Evolutionary conservation across 2,888 invertebrate species (phyloP), one percentile per base, ranked within the genome.

Genomic region (Cryptus viduatorius): DNA sequence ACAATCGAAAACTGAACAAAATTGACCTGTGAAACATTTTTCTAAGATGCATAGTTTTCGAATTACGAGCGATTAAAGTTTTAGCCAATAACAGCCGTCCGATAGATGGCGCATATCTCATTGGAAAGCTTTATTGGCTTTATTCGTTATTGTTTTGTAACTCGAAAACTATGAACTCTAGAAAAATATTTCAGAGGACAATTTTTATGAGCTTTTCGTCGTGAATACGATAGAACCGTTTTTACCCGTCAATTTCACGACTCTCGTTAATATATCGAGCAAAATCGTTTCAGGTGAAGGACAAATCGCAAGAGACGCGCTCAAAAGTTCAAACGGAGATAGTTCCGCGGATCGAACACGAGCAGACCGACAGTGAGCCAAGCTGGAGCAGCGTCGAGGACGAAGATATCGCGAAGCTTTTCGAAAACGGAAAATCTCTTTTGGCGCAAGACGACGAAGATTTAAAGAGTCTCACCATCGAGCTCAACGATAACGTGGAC

Each of bases 331-430:
- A 46, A 24, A 42, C 8, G 56, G 65, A 80, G 19, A 65, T 37
- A 5, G 24, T 53, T 16, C 53, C 56, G 46, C 84, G 78, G 29
- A 86, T 86, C 42, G 87, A 86, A 56, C 83, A 82, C 7, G 88
- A 90, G 42, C 87, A 68, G 0, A 92, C 91, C 85, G 91, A 89
- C 64, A 91, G 90, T 81, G 91, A 90, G 8, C 87, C 87, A 7
- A 91, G 91, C 81, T 92, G 92, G 91, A 91, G 91, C 86, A 90
- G 91, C 86, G 88, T 89, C n/a, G 92, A 92, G 37, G 89, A 89
- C 50, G 89, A 90, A 31, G 79, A 84, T 31, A 68, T 46, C 8
- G 64, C 10, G 8, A 69, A 79, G 72, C 29, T 77, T 46, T 19
- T 71, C 50, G 84, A 78, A 69, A 78, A 19, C 48, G 61, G 69